phyloP scores from a whole-genome alignment of 2,888 invertebrate genomes.

The Hemicrepidius hirtus region DNA sequence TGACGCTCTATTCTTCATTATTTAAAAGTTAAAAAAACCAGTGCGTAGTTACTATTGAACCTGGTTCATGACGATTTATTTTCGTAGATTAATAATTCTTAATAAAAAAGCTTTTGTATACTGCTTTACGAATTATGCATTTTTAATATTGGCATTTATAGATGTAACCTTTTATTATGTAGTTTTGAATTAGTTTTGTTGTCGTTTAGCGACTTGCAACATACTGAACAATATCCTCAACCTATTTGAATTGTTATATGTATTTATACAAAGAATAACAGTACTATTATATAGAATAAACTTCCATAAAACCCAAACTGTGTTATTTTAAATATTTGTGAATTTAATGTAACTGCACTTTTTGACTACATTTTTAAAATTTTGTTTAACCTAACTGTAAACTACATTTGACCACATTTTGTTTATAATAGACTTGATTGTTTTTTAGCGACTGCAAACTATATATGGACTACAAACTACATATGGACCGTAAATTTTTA shows the following conservation, averaged over 20 bases:
- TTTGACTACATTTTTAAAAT: no score
- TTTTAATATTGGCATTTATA: slow-evolving; percentile 60
- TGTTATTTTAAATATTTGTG: no score
- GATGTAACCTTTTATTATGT: slow-evolving; percentile 54
- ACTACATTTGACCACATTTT: no score
- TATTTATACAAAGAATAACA: slow-evolving; percentile 62
- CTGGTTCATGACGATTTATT: slow-evolving; percentile 41
- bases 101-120: slow-evolving; percentile 52
- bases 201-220: slow-evolving; percentile 55
- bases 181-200: slow-evolving; percentile 53
- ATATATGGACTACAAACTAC: no score
- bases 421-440: no score
- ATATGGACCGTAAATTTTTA: no score
- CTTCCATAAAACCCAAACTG: slow-evolving; percentile 41
- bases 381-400: no score
- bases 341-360: no score
- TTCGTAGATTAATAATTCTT: slow-evolving; percentile 2
- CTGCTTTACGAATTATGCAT: slow-evolving; percentile 52
- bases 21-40: slow-evolving; percentile 19
- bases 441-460: no score
- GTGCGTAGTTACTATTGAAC: slow-evolving; percentile 32
- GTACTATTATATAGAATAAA: slow-evolving; percentile 60
- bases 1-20: slow-evolving; percentile 43
- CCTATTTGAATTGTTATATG: slow-evolving; percentile 60
- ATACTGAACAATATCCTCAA: slow-evolving; percentile 59